Evolutionary conservation across 2,797 vertebrate species (phyloP).

Genomic region (Agapornis canus): DNA sequence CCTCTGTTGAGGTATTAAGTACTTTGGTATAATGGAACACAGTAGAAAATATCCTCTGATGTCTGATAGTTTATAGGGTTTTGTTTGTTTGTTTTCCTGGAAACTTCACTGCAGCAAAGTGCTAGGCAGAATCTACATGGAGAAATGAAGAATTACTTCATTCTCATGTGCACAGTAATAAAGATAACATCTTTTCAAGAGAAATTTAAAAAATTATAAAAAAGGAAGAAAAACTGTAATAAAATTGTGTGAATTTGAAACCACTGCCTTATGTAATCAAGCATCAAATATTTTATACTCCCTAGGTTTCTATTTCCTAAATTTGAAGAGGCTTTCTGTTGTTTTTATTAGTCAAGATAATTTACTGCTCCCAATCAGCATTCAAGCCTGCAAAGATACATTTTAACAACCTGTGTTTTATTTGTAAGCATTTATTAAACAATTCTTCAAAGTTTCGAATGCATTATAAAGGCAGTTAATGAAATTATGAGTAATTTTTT

Average conservation of each 20-base stretch:
- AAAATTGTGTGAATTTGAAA: neutral
- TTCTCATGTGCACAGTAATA: neutral
- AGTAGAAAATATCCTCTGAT: neutral
- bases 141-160: neutral
- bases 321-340: neutral
- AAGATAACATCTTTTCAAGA: neutral
- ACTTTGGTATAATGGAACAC: neutral
- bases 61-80: neutral
- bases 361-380: neutral
- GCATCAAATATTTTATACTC: neutral
- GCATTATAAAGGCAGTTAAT: slow-evolving; percentile 47
- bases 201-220: neutral
- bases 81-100: neutral
- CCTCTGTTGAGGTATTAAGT: neutral
- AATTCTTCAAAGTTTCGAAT: slow-evolving; percentile 32
- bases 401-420: slow-evolving; percentile 26
- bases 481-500: slow-evolving; percentile 17
- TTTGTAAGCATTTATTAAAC: slow-evolving; percentile 60
- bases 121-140: neutral
- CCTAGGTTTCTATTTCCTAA: neutral
- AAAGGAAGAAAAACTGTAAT: neutral
- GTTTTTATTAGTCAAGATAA: neutral
- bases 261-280: neutral
- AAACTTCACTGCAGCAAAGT: neutral
- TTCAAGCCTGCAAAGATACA: neutral